Percentiles rank a stretch among this genome's conserved stretches.
These are phyloP conservation scores for Hecatera dysodea DNA, from an alignment of 2,888 invertebrate genomes.

Conservation along the genomic window DNA sequence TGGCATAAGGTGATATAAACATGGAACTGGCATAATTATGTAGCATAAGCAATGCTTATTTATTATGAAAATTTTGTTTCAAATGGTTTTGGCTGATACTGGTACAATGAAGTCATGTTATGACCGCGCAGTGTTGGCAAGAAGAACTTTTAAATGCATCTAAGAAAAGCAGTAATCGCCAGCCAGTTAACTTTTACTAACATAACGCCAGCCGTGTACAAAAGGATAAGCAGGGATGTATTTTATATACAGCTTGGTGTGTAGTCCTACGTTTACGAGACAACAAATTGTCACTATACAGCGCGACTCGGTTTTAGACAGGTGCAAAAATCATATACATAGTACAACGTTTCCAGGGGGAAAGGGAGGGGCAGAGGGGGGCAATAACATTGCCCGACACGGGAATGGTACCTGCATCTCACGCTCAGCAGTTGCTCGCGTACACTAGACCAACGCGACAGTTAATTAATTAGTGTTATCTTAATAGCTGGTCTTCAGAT, in stretches of 20 bases:
- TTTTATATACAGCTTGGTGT: too few species aligned
- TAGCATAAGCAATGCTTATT: neutral
- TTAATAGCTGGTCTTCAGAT: neutral
- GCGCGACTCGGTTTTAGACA: too few species aligned
- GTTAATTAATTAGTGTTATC: slow-evolving; percentile 1
- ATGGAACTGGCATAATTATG: neutral
- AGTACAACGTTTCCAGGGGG: too few species aligned
- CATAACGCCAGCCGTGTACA: neutral
- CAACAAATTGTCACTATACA: too few species aligned
- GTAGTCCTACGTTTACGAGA: too few species aligned
- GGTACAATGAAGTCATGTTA: neutral
- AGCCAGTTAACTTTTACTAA: neutral
- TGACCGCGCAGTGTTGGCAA: neutral
- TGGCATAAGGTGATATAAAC: neutral
- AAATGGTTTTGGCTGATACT: neutral
- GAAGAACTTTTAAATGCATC: neutral
- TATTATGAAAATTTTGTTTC: neutral
- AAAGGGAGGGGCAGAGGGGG: too few species aligned
- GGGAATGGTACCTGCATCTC: neutral
- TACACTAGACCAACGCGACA: neutral
- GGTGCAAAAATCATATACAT: too few species aligned
- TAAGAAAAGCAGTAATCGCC: neutral
- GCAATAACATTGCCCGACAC: neutral
- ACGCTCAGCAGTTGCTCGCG: neutral
- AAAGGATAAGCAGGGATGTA: neutral